Base-by-base conservation (phyloP, 2,113 vertebrate genomes). In the Centrocercus urophasianus region DNA sequence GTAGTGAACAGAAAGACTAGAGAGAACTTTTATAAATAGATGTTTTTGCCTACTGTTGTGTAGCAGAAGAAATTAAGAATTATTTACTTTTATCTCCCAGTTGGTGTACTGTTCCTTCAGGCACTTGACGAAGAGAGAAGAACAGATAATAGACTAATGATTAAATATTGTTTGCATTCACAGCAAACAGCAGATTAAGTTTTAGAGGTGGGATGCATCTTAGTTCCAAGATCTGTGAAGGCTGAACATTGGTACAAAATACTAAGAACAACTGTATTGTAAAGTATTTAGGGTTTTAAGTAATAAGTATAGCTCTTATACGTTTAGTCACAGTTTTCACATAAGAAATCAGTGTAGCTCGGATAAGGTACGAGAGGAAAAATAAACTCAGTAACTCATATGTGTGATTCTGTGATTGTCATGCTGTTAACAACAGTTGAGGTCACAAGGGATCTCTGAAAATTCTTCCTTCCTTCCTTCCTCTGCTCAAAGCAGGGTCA, bases 391-490 rank as follows among this genome's bases (percentile, higher is more conserved):
- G 17, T 47, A 11, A 25, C n/a, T 79, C 32, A 20, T 32, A 32
- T 32, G 32, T 38, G 47, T 14, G 11, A 66, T 72, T 77, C 34
- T 84, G 25, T 60, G 52, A 40, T 66, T 84, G 84, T 66, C 27
- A 13, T 45, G 11, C 72, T 28, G 10, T 59, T 52, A 28, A 22
- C 45, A 85, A 3, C 47, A 67, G 28, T 21, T 66, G 60, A 43
- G 18, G 5, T 60, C 32, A 60, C 60, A 47, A 79, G 15, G 8
- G 15, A 47, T 66, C 45, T 52, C 52, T 73, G n/a, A 15, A 67
- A 15, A 13, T 43, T 79, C 14, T 50, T 50, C 10, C 43, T 43
- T 5, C 6, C 2, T 4, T 4, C 6, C 2, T 4, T 4, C 3
- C 22, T 52, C 42, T 52, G 38, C 65, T 60, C 52, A 50, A 19